Evolutionary conservation across 2,797 vertebrate species (phyloP).

Genomic region (Crax fasciolata): DNA sequence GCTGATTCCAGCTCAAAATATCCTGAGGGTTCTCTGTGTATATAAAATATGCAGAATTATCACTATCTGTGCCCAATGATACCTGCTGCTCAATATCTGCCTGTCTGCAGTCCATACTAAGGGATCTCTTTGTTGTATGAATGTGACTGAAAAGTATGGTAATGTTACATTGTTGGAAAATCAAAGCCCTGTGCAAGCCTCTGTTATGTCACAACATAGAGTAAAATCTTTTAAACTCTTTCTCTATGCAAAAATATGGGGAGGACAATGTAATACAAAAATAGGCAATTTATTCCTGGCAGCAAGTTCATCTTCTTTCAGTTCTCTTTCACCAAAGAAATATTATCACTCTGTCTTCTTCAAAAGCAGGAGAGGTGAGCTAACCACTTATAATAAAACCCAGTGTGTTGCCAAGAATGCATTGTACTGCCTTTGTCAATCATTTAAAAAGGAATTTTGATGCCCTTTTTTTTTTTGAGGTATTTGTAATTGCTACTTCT

Average conservation of each 20-base stretch:
- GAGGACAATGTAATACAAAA: conserved; percentile 59
- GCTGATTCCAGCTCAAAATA: conserved; percentile 23
- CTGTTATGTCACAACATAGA: conserved; percentile 67
- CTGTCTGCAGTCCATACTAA: conserved; percentile 22
- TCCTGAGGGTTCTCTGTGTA: conserved; percentile 24
- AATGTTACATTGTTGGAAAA: conserved; percentile 63
- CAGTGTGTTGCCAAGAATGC: not conserved
- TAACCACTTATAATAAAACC: conserved; percentile 30
- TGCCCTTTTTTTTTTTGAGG: not conserved
- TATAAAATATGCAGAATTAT: conserved; percentile 60
- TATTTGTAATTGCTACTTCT: not conserved
- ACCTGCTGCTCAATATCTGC: conserved; percentile 44
- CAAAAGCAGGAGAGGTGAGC: conserved; percentile 43
- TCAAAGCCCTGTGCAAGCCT: conserved; percentile 40
- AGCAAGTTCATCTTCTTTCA: conserved; percentile 55
- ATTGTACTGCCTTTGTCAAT: conserved; percentile 16
- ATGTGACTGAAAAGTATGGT: conserved; percentile 50
- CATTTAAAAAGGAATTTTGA: conserved; percentile 22
- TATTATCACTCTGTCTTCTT: conserved; percentile 51
- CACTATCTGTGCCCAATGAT: not conserved
- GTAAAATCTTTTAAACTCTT: conserved; percentile 54
- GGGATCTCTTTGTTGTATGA: conserved; percentile 50
- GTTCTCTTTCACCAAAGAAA: conserved; percentile 43
- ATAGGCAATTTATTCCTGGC: conserved; percentile 65
- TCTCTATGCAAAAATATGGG: conserved; percentile 49